These are phyloP conservation scores for Aphaenogaster floridana DNA, from an alignment of 1,140 invertebrate genomes.

Conservation along the genomic window DNA sequence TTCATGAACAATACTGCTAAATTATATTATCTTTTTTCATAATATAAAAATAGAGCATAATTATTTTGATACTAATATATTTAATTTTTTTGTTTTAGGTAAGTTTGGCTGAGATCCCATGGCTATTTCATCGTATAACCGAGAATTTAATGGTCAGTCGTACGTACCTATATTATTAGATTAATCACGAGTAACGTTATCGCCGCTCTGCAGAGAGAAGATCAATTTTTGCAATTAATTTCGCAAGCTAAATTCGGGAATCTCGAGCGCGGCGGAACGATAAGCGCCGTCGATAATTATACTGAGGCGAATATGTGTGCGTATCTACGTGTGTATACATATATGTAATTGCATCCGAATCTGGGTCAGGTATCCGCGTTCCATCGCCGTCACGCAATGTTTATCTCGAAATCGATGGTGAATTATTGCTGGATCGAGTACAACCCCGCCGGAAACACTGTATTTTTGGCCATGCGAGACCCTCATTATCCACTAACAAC, in stretches of 20 bases:
- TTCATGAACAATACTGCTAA: not conserved
- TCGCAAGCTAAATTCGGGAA: constrained; percentile 57
- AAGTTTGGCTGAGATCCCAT: not conserved
- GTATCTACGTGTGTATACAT: constrained; percentile 41
- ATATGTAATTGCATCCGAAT: constrained; percentile 59
- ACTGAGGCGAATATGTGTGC: constrained; percentile 24
- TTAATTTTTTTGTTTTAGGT: constrained; percentile 42
- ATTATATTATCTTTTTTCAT: not conserved
- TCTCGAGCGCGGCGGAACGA: constrained; percentile 50
- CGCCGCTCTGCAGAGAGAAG: not conserved
- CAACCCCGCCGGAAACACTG: constrained; percentile 48
- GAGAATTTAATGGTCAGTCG: constrained; percentile 5
- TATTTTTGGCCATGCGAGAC: constrained; percentile 37
- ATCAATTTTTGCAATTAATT: constrained; percentile 66
- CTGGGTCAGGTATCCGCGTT: constrained; percentile 62
- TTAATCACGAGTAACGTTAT: constrained; percentile 59
- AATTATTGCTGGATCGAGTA: constrained; percentile 60
- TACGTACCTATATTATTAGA: constrained; percentile 53
- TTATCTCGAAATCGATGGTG: constrained; percentile 63
- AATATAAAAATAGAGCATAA: not conserved
- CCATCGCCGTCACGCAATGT: constrained; percentile 61
- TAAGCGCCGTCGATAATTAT: constrained; percentile 62
- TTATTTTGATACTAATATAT: constrained; percentile 2
- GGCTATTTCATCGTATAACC: not conserved
- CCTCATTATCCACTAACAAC: constrained; percentile 34